phyloP scores from a whole-genome alignment of 2,113 vertebrate genomes.

The Fregetta grallaria region DNA sequence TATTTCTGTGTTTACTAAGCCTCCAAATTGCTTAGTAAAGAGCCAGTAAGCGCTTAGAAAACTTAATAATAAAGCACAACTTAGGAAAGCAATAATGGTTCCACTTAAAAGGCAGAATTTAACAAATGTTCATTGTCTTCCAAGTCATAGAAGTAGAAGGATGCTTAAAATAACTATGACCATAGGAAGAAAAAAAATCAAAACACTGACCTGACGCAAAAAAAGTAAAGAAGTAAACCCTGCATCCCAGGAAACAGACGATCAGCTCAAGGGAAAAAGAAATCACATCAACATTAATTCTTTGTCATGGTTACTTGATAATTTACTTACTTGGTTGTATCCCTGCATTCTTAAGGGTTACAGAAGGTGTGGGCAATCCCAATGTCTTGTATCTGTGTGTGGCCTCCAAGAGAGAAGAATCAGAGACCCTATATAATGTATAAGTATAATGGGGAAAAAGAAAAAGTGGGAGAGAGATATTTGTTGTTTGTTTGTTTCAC shows the following conservation, averaged over 20 bases:
- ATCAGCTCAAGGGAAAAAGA: not conserved
- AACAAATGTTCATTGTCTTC: not conserved
- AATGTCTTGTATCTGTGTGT: accelerated
- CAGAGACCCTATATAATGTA: not conserved
- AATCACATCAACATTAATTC: not conserved
- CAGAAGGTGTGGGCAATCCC: accelerated
- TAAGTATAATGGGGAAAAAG: not conserved
- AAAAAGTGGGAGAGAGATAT: not conserved
- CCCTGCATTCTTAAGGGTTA: not conserved
- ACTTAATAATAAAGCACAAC: not conserved
- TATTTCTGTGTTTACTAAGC: not conserved
- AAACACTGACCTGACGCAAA: not conserved
- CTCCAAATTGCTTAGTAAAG: not conserved
- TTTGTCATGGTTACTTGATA: not conserved
- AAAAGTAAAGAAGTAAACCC: not conserved
- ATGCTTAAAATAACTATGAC: not conserved
- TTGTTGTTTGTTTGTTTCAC: not conserved
- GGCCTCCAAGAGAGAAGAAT: not conserved
- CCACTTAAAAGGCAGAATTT: not conserved
- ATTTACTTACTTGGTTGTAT: not conserved
- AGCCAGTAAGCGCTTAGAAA: not conserved
- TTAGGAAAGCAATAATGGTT: not conserved
- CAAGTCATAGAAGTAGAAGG: not conserved
- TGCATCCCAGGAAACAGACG: not conserved
- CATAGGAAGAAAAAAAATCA: not conserved